Evolutionary conservation across 1,140 invertebrate genomes (phyloP).

Genomic region (Aphaenogaster floridana): DNA sequence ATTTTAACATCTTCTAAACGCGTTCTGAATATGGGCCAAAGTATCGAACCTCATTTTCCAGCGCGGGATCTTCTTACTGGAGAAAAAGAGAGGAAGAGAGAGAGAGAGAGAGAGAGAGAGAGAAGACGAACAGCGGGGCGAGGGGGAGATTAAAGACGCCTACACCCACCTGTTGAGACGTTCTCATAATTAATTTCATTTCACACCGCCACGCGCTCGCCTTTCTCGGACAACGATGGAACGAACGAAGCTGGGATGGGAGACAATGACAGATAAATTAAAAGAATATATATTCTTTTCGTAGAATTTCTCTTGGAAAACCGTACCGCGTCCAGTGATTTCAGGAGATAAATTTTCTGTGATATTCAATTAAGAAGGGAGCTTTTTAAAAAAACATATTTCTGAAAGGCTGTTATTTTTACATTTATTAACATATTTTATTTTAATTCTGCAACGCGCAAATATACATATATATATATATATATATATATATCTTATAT

Average conservation of each 20-base stretch:
- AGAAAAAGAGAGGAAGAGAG: constrained; percentile 34
- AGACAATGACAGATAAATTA: constrained; percentile 35
- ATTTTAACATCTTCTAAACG: constrained; percentile 21
- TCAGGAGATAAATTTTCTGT: constrained; percentile 22
- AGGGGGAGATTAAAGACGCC: constrained; percentile 83
- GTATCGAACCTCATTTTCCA: constrained; percentile 39
- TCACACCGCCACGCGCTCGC: constrained; percentile 83
- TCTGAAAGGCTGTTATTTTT: background rate
- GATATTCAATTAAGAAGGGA: constrained; percentile 6
- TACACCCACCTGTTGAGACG: constrained; percentile 86
- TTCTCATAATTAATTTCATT: constrained; percentile 87
- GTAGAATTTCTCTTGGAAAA: constrained; percentile 24
- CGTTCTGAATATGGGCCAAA: constrained; percentile 27
- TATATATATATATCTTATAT: background rate
- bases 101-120: constrained; percentile 56
- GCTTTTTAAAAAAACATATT: background rate
- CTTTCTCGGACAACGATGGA: constrained; percentile 69
- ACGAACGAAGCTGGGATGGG: constrained; percentile 47
- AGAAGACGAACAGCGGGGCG: constrained; percentile 26
- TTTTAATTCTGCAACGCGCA: background rate
- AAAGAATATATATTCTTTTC: constrained; percentile 39
- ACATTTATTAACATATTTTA: background rate
- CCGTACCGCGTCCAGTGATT: background rate
- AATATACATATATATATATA: background rate
- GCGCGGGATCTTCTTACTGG: constrained; percentile 9